Evolutionary conservation across 2,113 vertebrate genomes (phyloP).

Genomic region (Sceloporus tristichus): DNA sequence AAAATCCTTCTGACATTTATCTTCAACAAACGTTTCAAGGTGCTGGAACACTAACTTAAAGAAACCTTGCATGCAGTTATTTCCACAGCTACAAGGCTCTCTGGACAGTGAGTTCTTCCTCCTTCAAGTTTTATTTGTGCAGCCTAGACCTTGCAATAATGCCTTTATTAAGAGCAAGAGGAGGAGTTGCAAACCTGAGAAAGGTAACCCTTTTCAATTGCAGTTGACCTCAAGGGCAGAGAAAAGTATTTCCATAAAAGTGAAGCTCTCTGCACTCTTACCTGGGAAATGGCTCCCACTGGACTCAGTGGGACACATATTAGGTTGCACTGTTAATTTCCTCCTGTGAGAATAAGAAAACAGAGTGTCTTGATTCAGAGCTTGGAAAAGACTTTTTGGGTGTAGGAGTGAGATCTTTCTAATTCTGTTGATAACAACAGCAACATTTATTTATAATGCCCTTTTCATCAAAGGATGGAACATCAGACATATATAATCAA

Average conservation of each 20-base stretch:
- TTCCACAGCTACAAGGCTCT: not conserved
- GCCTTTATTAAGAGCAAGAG: not conserved
- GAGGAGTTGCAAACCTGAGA: not conserved
- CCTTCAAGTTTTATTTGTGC: not conserved
- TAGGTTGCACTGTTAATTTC: not conserved
- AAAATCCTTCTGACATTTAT: constrained; percentile 59
- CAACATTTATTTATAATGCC: too few relatives aligned
- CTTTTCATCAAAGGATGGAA: too few relatives aligned
- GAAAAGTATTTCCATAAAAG: not conserved
- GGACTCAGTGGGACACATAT: not conserved
- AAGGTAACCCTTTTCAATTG: not conserved
- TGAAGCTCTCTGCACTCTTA: too few relatives aligned
- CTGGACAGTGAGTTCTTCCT: not conserved
- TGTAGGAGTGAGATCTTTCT: too few relatives aligned
- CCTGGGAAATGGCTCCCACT: not conserved
- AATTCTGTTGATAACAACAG: too few relatives aligned
- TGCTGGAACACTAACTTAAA: constrained; percentile 32
- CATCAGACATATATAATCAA: too few relatives aligned
- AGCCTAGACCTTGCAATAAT: too few relatives aligned
- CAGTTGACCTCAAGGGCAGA: not conserved
- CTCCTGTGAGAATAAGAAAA: not conserved
- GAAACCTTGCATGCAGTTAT: constrained; percentile 28
- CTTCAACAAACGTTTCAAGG: constrained; percentile 48
- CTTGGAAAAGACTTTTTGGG: too few relatives aligned
- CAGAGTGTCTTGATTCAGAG: not conserved